Base-by-base conservation (phyloP, 2,888 invertebrate genomes). In the Drosophila pseudotakahashii region DNA sequence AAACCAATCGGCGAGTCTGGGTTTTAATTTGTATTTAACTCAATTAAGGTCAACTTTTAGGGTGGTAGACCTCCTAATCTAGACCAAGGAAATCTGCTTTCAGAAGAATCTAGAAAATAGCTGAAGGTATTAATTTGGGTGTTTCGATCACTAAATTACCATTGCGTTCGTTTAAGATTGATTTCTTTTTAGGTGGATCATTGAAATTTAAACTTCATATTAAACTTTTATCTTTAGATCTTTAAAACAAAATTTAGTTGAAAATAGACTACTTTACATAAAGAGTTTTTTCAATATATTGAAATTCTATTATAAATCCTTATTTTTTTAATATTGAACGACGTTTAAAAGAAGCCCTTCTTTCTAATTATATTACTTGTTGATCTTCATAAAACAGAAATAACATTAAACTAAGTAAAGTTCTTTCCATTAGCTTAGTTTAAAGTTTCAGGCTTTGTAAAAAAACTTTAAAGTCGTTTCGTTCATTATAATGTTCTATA, bases 51-150 rank as follows among this genome's bases (percentile, higher is more conserved):
- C 9, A 37, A 7, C 10, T 19, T 11, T 30, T 16, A 36, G 30
- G 36, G 30, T 9, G 37, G 9, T 7, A 30, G 14, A 10, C 32
- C 14, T 39, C 14, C 52, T 72, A 34, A 75, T 68, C 66, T 47
- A 47, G 23, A 44, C 26, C 48, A 61, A 34, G 50, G 52, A 73
- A 78, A 81, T 84, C 79, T 10, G 48, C 54, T 73, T 75, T 81
- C 60, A 34, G 66, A n/a, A 51, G 58, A 69, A 81, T 26, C n/a
- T 32, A 13, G 11, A 11, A 30, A 44, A 44, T 19, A 32, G 36
- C 9, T 11, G n/a, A 58, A n/a, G 16, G 58, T 14, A 42, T 34
- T 41, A 23, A 32, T 23, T 45, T 30, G 9, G 19, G 36, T 34
- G 19, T 26, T 32, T 37, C 13, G 36, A 39, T 14, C 1, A 30